phyloP scores from a whole-genome alignment of 2,888 invertebrate genomes.

The Cremastinae sp. region DNA sequence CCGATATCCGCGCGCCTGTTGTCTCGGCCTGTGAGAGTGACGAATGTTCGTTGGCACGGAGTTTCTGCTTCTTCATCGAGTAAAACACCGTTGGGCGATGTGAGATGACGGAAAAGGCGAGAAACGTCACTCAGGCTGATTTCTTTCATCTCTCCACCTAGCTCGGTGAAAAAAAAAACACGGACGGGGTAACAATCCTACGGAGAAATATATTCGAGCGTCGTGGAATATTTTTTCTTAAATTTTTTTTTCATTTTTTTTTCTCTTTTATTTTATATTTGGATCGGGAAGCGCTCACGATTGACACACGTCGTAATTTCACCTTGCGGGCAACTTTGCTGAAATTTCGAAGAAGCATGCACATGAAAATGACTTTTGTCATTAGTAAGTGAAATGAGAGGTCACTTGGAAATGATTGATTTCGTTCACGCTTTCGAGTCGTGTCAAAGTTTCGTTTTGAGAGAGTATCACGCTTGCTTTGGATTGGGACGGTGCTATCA shows the following conservation, averaged over 20 bases:
- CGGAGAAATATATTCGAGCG: no score
- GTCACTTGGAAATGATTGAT: conserved; percentile 21
- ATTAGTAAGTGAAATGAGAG: conserved; percentile 1
- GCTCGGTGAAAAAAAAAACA: no score
- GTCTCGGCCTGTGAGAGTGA: not conserved
- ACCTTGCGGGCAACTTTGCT: not conserved
- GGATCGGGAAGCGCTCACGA: no score
- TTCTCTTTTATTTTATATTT: no score
- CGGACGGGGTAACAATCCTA: no score
- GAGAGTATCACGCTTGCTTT: no score
- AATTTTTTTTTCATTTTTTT: no score
- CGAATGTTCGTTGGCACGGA: conserved; percentile 16
- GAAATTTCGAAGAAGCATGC: not conserved
- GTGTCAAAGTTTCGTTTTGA: conserved; percentile 5
- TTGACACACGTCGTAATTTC: no score
- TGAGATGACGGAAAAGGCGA: conserved; percentile 14
- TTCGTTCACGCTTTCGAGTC: not conserved
- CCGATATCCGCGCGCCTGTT: not conserved
- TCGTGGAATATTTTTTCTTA: no score
- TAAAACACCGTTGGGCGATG: not conserved
- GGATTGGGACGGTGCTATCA: no score
- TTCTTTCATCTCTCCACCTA: no score
- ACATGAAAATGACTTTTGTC: not conserved
- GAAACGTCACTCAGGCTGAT: not conserved
- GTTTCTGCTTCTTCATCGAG: not conserved